A percentile compares a stretch with the other conserved stretches of the same genome.
phyloP scores from a whole-genome alignment of 2,797 vertebrate genomes.

The Delichon dasypus region DNA sequence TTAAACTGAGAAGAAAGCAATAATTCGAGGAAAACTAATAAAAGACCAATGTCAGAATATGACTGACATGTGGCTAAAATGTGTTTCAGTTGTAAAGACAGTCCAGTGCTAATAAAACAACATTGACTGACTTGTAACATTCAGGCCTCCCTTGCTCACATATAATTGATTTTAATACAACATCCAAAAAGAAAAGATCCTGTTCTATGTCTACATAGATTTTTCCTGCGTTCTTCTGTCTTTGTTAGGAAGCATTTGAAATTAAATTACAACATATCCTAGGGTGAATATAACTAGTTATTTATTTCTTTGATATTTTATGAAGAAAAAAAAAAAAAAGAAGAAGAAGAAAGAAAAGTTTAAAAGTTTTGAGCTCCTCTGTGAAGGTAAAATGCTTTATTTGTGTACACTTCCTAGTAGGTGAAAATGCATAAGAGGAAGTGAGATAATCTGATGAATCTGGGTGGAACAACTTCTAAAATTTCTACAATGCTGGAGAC shows the following conservation, averaged over 20 bases:
- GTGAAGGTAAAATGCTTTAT: neutral
- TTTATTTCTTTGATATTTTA: neutral
- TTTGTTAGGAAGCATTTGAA: slow-evolving; percentile 31
- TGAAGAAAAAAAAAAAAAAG: neutral
- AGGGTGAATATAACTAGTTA: neutral
- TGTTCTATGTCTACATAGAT: slow-evolving; percentile 7
- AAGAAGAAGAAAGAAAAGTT: neutral
- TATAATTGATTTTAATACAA: slow-evolving; percentile 62
- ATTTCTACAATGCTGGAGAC: neutral
- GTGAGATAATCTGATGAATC: neutral
- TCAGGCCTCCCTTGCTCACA: slow-evolving; percentile 4
- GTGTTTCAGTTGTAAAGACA: slow-evolving; percentile 49
- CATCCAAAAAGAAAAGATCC: neutral
- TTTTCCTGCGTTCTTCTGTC: neutral
- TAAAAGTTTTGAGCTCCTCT: neutral
- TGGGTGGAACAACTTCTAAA: neutral
- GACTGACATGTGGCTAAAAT: slow-evolving; percentile 68
- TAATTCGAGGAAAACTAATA: slow-evolving; percentile 71
- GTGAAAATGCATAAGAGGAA: neutral
- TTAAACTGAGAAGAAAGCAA: slow-evolving; percentile 70
- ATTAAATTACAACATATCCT: slow-evolving; percentile 10
- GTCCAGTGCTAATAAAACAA: slow-evolving; percentile 47
- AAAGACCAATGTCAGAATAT: slow-evolving; percentile 38
- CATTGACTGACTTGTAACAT: slow-evolving; percentile 42
- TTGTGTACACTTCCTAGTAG: neutral